These are phyloP conservation scores for Macrosoma leucophasiata DNA, from an alignment of 2,888 invertebrate species.

Conservation along the genomic window DNA sequence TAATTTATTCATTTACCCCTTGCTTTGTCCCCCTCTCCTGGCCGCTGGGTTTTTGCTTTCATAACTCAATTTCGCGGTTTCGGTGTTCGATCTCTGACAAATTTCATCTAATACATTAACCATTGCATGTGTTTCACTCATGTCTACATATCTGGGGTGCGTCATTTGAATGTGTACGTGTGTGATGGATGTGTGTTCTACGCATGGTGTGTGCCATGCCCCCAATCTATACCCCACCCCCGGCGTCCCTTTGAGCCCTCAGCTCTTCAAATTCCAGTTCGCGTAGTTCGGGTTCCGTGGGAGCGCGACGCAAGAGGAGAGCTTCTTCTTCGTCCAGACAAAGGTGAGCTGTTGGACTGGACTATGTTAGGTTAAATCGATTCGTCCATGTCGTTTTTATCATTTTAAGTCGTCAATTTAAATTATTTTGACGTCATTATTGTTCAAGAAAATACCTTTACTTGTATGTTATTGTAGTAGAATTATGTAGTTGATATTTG, in stretches of 20 bases:
- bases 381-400: no score
- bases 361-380: no score
- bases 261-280: slow-evolving; percentile 77
- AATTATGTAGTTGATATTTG: no score
- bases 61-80: slow-evolving; percentile 59
- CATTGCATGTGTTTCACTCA: slow-evolving; percentile 54
- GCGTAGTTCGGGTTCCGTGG: slow-evolving; percentile 63
- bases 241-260: slow-evolving; percentile 57
- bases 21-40: slow-evolving; percentile 45
- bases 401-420: no score
- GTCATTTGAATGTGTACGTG: slow-evolving; percentile 30
- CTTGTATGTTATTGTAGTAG: no score
- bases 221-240: slow-evolving; percentile 41
- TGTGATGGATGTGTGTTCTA: no score
- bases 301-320: slow-evolving; percentile 57
- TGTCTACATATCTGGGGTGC: slow-evolving; percentile 38
- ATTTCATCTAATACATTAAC: slow-evolving; percentile 44
- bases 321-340: slow-evolving; percentile 65
- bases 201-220: slow-evolving; percentile 21
- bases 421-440: no score
- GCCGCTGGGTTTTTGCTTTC: slow-evolving; percentile 61
- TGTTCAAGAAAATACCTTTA: no score
- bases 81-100: slow-evolving; percentile 46
- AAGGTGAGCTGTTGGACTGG: no score
- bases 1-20: slow-evolving; percentile 27